Base-by-base conservation (phyloP, 2,888 invertebrate genomes). In the Stegophylla sp. region DNA sequence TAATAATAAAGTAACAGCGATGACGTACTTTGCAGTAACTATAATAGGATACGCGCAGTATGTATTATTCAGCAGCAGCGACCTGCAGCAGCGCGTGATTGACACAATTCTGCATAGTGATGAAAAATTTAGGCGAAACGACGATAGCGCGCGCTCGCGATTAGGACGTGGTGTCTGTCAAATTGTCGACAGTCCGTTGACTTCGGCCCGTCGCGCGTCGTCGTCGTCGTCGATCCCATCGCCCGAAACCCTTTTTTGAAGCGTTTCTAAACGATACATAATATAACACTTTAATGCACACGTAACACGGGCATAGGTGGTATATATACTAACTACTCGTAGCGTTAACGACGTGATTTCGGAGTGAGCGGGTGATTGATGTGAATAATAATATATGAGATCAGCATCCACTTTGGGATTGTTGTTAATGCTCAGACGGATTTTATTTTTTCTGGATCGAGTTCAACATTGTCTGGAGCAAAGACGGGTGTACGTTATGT, bases 391-490 rank as follows among this genome's bases (percentile, higher is more conserved):
- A n/a, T n/a, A n/a, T 23, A 75, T 64, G 51, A 69, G 45, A 77
- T 69, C 56, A 67, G 26, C 56, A 56, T 66, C 53, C 59, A 59
- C 56, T 69, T 59, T 59, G 15, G 48, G 61, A 41, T 10, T 34
- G 28, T 10, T 34, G 28, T 59, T 17, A 53, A 69, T 10, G 67
- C 28, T 20, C 59, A 7, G n/a, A 43, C n/a, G 20, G 26, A 26
- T 43, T 53, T 43, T 26, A n/a, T 34, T 15, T 43, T 34, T 69
- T 69, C 45, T 77, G 77, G 77, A 67, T 45, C 45, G 45, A 77
- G 77, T 77, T 77, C 77, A 77, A 77, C 77, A 45, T 51, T 63
- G 63, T 56, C 67, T 26, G 26, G 28, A 13, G 20, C 10, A 9
- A 34, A 77, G 26, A 43, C 23, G 59, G 43, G 43, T 45, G 20